Conservation (phyloP, 2,888 invertebrate species). For the Chrysolina americana region DNA sequence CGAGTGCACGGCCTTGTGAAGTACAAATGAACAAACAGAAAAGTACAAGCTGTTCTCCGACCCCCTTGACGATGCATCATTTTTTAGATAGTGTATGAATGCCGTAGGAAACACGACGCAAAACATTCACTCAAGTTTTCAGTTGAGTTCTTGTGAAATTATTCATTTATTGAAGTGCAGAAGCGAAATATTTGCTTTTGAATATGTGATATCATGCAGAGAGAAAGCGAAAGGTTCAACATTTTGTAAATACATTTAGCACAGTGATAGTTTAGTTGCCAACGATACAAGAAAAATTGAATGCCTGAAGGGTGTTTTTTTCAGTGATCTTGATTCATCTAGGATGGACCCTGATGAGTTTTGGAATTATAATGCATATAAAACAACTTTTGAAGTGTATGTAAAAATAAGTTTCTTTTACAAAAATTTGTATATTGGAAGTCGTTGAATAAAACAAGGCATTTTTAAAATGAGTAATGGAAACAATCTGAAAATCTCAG, state of each 20-base stretch:
- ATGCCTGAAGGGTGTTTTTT: background rate
- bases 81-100: conserved; percentile 12
- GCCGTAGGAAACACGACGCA: too few species aligned
- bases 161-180: background rate
- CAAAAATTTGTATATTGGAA: too few species aligned
- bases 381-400: too few species aligned
- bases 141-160: background rate
- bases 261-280: conserved; percentile 16
- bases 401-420: too few species aligned
- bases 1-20: conserved; percentile 2
- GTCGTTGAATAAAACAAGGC: too few species aligned
- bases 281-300: background rate
- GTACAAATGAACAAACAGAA: background rate
- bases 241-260: background rate
- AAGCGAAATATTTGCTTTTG: background rate
- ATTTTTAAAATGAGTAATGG: too few species aligned
- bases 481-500: too few species aligned
- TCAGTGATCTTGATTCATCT: background rate
- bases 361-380: too few species aligned
- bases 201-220: conserved; percentile 1
- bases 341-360: background rate
- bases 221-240: background rate
- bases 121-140: background rate
- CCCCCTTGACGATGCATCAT: conserved; percentile 7
- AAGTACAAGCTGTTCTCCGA: background rate